Evolutionary conservation across 2,888 invertebrate genomes (phyloP).

Genomic region (Elaeidobius kamerunicus): DNA sequence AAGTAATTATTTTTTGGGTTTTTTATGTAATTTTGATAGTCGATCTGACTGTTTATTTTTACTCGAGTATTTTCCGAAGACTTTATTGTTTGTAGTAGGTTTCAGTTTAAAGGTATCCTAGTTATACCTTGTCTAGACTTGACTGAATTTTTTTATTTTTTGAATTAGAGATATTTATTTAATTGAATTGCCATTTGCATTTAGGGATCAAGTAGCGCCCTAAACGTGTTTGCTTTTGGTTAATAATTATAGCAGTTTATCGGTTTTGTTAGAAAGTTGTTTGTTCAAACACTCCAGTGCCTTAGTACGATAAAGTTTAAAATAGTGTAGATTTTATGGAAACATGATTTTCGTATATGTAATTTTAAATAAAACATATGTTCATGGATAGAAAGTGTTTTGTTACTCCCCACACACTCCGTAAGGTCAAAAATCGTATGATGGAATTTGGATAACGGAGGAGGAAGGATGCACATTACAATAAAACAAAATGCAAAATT

Average conservation of each 20-base stretch:
- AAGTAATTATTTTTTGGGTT: background rate
- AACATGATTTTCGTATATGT: background rate
- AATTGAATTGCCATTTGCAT: background rate
- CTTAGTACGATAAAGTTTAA: slow-evolving; percentile 1
- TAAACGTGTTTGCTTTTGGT: background rate
- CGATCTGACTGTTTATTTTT: background rate
- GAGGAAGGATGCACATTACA: too few species aligned
- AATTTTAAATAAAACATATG: background rate
- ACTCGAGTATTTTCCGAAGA: background rate
- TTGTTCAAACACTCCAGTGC: background rate
- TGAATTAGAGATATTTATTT: background rate
- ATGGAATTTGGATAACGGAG: too few species aligned
- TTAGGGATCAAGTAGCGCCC: too few species aligned
- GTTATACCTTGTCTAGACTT: too few species aligned
- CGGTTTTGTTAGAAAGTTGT: background rate
- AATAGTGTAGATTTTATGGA: background rate
- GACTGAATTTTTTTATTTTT: background rate
- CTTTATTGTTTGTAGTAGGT: background rate
- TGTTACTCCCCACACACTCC: too few species aligned
- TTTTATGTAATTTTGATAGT: background rate
- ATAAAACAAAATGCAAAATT: slow-evolving; percentile 12
- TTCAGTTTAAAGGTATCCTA: background rate
- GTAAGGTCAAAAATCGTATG: too few species aligned
- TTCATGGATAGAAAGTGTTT: too few species aligned
- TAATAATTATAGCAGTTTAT: background rate